Evolutionary conservation across 2,113 vertebrate genomes (phyloP).

Genomic region (Passer montanus): DNA sequence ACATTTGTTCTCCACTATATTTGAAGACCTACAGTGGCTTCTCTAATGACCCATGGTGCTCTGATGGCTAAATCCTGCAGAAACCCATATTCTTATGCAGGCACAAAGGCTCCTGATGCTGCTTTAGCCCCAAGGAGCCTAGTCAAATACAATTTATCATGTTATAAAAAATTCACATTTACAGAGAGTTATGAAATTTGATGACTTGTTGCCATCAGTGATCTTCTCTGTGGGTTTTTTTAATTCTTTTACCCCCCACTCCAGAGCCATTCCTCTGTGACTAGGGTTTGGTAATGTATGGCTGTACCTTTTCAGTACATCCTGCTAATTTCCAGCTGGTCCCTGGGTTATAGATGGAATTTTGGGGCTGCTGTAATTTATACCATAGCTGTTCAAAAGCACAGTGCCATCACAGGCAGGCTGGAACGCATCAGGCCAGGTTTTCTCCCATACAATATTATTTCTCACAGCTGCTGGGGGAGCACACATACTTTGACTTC

Average conservation of each 20-base stretch:
- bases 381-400: neutral
- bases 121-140: neutral
- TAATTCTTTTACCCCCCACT: accelerated
- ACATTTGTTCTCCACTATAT: neutral
- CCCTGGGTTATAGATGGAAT: neutral
- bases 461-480: slow-evolving; percentile 8
- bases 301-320: neutral
- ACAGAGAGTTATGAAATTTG: neutral
- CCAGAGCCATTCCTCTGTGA: neutral
- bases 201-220: neutral
- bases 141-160: neutral
- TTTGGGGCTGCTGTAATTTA: neutral
- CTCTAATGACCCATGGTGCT: neutral
- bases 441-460: neutral
- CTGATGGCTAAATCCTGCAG: neutral
- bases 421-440: neutral
- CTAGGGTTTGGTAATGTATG: neutral
- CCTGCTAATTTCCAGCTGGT: neutral
- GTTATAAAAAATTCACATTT: neutral
- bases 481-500: neutral
- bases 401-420: neutral
- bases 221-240: neutral
- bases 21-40: neutral
- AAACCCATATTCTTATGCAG: neutral
- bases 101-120: neutral